Percentiles rank a stretch among this genome's conserved stretches.
phyloP scores from a whole-genome alignment of 1,140 invertebrate genomes.

The Drosophila insularis region DNA sequence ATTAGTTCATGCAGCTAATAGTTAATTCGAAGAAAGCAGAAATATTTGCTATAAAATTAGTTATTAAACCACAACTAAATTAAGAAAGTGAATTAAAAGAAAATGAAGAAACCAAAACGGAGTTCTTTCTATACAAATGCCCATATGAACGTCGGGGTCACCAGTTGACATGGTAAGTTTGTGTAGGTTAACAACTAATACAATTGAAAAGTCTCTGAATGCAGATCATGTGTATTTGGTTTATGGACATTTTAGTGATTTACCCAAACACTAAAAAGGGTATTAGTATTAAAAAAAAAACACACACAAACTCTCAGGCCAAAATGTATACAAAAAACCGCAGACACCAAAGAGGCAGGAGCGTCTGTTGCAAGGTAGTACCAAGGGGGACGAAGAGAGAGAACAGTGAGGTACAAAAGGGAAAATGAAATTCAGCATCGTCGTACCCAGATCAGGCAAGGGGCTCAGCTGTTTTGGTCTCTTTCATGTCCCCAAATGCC shows the following conservation, averaged over 20 bases:
- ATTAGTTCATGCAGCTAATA: too few species aligned
- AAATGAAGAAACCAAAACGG: too few species aligned
- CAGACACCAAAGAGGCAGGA: constrained; percentile 52
- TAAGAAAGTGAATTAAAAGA: too few species aligned
- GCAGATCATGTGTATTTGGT: not conserved
- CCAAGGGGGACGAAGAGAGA: not conserved
- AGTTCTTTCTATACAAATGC: too few species aligned
- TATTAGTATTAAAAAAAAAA: not conserved
- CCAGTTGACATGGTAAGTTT: too few species aligned
- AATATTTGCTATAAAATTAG: too few species aligned
- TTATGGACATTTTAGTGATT: not conserved
- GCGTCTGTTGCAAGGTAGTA: constrained; percentile 25
- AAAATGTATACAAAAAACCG: constrained; percentile 48
- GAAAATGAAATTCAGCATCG: constrained; percentile 31
- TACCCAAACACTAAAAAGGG: not conserved
- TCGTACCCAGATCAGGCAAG: constrained; percentile 29
- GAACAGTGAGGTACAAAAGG: constrained; percentile 5
- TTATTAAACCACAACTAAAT: too few species aligned
- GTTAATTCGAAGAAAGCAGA: too few species aligned
- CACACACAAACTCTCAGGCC: not conserved
- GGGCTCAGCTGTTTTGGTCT: constrained; percentile 59
- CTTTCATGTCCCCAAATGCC: constrained; percentile 69
- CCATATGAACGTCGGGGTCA: too few species aligned
- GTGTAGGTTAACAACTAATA: too few species aligned
- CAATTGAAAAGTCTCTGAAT: too few species aligned